Evolutionary conservation across 1,140 invertebrate genomes (phyloP), one percentile per base, ranked within the genome.

Genomic region (Ceratina japonica): DNA sequence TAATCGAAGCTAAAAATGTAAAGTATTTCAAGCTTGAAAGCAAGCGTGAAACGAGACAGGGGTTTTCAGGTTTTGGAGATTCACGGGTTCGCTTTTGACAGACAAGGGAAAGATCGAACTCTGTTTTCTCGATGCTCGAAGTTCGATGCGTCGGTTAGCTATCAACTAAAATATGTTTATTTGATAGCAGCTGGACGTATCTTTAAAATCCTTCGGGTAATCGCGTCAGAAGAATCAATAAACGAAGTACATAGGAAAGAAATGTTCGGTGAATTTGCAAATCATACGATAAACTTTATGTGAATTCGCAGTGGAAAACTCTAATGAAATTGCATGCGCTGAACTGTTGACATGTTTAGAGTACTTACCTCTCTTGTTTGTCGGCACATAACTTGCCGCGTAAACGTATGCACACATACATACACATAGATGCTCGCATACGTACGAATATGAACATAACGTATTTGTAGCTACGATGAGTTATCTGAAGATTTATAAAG

Each of bases 301-400:
- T 87, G 90, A 89, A 91, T 92, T 88, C 82, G 89, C 87, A 77
- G 85, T 68, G 81, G 89, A 59, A 91, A 84, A 84, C 88, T 90
- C 80, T 80, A 73, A 75, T n/a, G 5, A 65, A 15, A 56, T 16
- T 56, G 54, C 10, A 16, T n/a, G 13, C 54, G 54, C 13, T n/a
- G 12, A 18, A 16, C 13, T 56, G 3, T 56, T 56, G 15, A 56
- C n/a, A 56, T 56, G 54, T 56, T 56, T n/a, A 44, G 0, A 44
- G 10, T 44, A 44, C 37, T 44, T 44, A 44, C 37, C 37, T 44
- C 37, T 44, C 37, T 44, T 8, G 37, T 44, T 44, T 44, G 54
- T 56, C 52, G 52, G 52, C 52, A n/a, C 3, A 16, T n/a, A 56
- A 56, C 54, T 16, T 56, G n/a, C 52, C 52, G 52, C 10, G 12